Evolutionary conservation across 1,140 invertebrate species (phyloP).

Genomic region (Mactra quadrangularis): DNA sequence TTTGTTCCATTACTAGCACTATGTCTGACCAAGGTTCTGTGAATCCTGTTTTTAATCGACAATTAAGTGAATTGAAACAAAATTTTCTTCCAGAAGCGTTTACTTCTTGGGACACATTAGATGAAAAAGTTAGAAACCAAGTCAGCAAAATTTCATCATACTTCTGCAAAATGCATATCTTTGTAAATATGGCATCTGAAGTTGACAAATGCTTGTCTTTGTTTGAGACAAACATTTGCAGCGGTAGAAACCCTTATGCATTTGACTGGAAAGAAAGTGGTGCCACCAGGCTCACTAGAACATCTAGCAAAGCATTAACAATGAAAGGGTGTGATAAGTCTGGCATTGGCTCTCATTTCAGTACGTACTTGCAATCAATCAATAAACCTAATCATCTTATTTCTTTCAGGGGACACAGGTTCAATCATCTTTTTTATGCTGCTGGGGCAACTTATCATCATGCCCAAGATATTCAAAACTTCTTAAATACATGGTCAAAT

Average conservation of each 20-base stretch:
- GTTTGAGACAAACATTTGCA: neutral
- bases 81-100: conserved; percentile 24
- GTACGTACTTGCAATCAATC: conserved; percentile 15
- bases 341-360: conserved; percentile 46
- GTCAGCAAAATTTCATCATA: too few species aligned
- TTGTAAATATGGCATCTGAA: neutral
- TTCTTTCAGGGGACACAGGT: conserved; percentile 42
- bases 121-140: too few species aligned
- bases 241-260: neutral
- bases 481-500: conserved; percentile 2
- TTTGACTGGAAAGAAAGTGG: conserved; percentile 30
- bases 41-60: conserved; percentile 35
- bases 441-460: conserved; percentile 5
- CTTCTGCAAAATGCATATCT: conserved; percentile 54
- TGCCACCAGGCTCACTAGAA: conserved; percentile 8
- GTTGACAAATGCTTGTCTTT: neutral
- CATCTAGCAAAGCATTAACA: conserved; percentile 31
- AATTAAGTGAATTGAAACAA: neutral
- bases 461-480: neutral
- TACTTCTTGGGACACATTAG: conserved; percentile 28
- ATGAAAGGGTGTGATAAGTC: conserved; percentile 48
- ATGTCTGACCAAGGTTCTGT: too few species aligned
- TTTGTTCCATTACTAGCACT: conserved; percentile 33
- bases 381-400: conserved; percentile 25
- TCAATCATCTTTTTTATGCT: conserved; percentile 48